phyloP scores from a whole-genome alignment of 2,888 invertebrate species.

The Linnaemya vulpina region DNA sequence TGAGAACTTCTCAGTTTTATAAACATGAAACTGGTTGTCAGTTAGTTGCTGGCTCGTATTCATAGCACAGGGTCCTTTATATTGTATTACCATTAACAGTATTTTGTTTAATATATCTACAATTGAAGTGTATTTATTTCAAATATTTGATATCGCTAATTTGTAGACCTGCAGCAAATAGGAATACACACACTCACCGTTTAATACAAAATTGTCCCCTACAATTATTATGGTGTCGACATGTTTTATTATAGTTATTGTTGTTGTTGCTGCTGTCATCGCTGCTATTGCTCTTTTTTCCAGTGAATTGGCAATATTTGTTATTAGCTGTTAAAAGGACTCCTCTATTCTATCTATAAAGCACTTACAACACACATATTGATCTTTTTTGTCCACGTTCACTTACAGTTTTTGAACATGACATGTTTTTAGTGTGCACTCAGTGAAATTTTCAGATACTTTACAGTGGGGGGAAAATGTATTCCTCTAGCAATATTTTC shows the following conservation, averaged over 20 bases:
- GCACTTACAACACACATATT: slow-evolving; percentile 1
- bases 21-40: too few relatives aligned
- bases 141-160: background rate
- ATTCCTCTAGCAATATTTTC: too few relatives aligned
- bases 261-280: slow-evolving; percentile 36
- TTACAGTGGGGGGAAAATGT: slow-evolving; percentile 13
- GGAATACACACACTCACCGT: slow-evolving; percentile 1
- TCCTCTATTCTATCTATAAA: slow-evolving; percentile 1
- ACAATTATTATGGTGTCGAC: slow-evolving; percentile 45
- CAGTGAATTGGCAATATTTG: slow-evolving; percentile 54
- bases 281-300: slow-evolving; percentile 59
- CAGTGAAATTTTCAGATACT: slow-evolving; percentile 4
- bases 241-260: slow-evolving; percentile 44
- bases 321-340: slow-evolving; percentile 67
- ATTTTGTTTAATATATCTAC: background rate
- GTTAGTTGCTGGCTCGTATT: too few relatives aligned
- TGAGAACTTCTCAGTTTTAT: too few relatives aligned
- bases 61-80: background rate
- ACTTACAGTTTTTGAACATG: slow-evolving; percentile 36
- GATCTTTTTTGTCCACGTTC: background rate
- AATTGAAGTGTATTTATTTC: background rate
- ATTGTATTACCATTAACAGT: background rate
- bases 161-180: background rate
- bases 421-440: slow-evolving; percentile 38
- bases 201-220: slow-evolving; percentile 9